A percentile compares a stretch with the other conserved stretches of the same genome.
Conservation (phyloP, 2,113 vertebrate species). For the Dinomys branickii region DNA sequence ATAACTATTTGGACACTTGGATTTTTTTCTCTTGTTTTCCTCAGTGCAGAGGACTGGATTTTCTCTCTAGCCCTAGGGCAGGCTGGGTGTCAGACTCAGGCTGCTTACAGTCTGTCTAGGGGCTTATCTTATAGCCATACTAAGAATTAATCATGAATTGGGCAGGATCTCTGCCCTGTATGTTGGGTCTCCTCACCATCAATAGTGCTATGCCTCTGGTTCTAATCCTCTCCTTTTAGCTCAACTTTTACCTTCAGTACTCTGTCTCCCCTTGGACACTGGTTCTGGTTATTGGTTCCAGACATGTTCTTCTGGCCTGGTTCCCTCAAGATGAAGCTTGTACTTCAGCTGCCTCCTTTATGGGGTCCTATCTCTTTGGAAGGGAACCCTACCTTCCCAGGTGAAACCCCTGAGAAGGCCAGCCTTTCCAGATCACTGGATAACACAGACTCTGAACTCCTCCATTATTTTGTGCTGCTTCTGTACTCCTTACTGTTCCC, state of each 20-base stretch:
- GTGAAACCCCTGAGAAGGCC: not conserved
- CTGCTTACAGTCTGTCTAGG: not conserved
- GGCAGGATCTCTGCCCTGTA: not conserved
- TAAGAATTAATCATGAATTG: not conserved
- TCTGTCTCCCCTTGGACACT: not conserved
- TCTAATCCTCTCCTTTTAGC: not conserved
- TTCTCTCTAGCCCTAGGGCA: constrained; percentile 47
- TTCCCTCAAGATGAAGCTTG: not conserved
- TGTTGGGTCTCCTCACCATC: not conserved
- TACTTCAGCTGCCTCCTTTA: not conserved
- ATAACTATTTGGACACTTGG: not conserved
- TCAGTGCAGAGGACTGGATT: not conserved
- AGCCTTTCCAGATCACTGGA: not conserved
- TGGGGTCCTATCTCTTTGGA: not conserved
- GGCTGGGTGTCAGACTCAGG: not conserved
- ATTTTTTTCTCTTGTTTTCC: not conserved
- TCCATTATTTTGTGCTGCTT: not conserved
- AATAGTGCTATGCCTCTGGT: not conserved
- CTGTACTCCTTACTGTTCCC: not conserved
- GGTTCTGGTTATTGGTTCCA: not conserved
- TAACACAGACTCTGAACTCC: not conserved
- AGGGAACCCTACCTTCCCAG: not conserved
- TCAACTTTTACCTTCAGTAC: not conserved
- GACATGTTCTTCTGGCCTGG: not conserved
- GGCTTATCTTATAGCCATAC: not conserved